Evolutionary conservation across 2,113 vertebrate genomes (phyloP).

Genomic region (Tachycineta bicolor): DNA sequence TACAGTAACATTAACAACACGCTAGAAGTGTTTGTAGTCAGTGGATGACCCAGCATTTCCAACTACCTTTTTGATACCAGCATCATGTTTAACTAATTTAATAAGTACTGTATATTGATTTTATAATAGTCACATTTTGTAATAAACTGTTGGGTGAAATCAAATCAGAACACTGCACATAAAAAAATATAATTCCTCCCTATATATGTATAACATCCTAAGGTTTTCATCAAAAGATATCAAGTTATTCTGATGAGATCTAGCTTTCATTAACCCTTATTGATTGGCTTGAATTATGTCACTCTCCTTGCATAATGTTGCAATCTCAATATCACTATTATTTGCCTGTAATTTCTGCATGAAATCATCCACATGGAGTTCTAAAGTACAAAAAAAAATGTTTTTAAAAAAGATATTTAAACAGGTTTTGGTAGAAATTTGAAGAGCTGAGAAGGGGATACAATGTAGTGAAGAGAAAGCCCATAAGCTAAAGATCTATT

Average conservation of each 20-base stretch:
- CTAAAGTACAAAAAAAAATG: neutral
- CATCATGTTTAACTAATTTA: neutral
- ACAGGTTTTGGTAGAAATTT: neutral
- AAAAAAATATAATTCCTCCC: neutral
- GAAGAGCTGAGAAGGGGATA: neutral
- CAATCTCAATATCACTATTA: neutral
- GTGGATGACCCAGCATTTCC: neutral
- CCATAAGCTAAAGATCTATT: neutral
- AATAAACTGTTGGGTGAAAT: conserved; percentile 6
- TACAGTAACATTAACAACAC: neutral
- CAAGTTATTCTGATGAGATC: neutral
- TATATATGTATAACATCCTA: neutral
- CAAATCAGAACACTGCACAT: neutral
- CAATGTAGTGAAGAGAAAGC: neutral
- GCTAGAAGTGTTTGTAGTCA: neutral
- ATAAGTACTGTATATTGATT: neutral
- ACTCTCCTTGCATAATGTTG: neutral
- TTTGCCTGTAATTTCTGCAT: neutral
- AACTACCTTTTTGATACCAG: neutral
- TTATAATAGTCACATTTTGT: neutral
- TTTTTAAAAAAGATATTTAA: neutral
- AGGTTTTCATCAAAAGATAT: conserved; percentile 7
- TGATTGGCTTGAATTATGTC: conserved; percentile 15
- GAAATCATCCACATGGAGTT: neutral
- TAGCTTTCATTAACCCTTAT: conserved; percentile 22